phyloP scores from a whole-genome alignment of 2,113 vertebrate genomes.

The Chaenocephalus aceratus region DNA sequence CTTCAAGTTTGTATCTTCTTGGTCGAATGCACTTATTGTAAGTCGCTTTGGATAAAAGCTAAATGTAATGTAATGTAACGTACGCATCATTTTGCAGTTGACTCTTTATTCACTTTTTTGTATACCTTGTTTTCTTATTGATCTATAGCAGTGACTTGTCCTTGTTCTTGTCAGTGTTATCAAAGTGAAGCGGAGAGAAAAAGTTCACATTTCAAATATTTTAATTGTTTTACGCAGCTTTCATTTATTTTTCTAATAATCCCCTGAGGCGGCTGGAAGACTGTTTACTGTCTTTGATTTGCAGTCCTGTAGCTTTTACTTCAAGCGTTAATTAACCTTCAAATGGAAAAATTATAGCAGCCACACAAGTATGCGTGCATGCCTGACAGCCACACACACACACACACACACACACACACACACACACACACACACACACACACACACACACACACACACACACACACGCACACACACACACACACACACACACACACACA shows the following conservation, averaged over 20 bases:
- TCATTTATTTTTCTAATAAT: constrained; percentile 81
- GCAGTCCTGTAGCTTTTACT: constrained; percentile 78
- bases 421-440: constrained; percentile 39
- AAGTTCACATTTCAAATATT: constrained; percentile 81
- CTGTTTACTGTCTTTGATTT: constrained; percentile 81
- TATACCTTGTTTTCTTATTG: background rate
- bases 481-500: constrained; percentile 27
- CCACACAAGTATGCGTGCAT: constrained; percentile 41
- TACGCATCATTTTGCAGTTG: too few relatives aligned
- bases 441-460: constrained; percentile 34
- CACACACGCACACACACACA: constrained; percentile 38
- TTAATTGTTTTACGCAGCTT: constrained; percentile 76
- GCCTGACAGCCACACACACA: constrained; percentile 13
- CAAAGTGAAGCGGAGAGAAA: constrained; percentile 47
- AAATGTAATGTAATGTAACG: too few relatives aligned
- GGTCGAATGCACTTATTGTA: too few relatives aligned
- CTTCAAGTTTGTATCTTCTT: too few relatives aligned
- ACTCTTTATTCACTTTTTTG: background rate
- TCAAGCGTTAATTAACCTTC: constrained; percentile 84
- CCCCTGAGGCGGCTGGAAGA: constrained; percentile 68
- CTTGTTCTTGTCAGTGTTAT: constrained; percentile 64
- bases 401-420: constrained; percentile 37
- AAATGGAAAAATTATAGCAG: constrained; percentile 77
- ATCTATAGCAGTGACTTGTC: constrained; percentile 22
- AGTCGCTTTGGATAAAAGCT: too few relatives aligned